phyloP scores from a whole-genome alignment of 2,797 vertebrate species.

The Takifugu ocellatus region DNA sequence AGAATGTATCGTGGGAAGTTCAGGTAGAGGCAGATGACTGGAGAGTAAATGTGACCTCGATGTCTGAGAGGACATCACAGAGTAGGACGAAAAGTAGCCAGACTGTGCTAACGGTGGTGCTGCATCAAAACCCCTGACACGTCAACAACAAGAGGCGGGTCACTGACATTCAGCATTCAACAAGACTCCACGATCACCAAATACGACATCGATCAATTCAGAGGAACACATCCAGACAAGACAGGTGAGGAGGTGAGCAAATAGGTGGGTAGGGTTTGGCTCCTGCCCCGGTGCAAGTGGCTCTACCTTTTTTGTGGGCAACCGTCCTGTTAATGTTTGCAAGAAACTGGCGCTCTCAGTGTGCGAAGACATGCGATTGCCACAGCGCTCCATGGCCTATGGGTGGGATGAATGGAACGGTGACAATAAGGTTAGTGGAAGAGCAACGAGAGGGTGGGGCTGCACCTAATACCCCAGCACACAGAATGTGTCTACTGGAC shows the following conservation, averaged over 20 bases:
- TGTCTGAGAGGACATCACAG: too few species aligned
- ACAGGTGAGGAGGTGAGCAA: constrained; percentile 58
- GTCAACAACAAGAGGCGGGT: constrained; percentile 58
- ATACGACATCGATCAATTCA: constrained; percentile 70
- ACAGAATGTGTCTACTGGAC: constrained; percentile 44
- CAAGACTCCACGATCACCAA: constrained; percentile 74
- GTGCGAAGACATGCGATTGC: constrained; percentile 99
- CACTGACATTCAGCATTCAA: constrained; percentile 67
- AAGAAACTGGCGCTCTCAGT: constrained; percentile 99
- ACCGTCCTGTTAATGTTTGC: constrained; percentile 99
- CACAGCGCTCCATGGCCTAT: constrained; percentile 99
- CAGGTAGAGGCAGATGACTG: not conserved
- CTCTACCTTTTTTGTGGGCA: constrained; percentile 99
- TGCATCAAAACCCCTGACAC: constrained; percentile 43
- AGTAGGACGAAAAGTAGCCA: constrained; percentile 29
- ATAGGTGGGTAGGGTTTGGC: constrained; percentile 57
- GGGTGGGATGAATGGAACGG: constrained; percentile 96
- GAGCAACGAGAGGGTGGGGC: constrained; percentile 66
- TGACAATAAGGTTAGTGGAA: constrained; percentile 90
- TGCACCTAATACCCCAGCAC: constrained; percentile 58
- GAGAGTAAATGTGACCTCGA: not conserved
- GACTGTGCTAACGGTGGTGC: constrained; percentile 21
- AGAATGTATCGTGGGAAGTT: not conserved
- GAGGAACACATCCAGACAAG: constrained; percentile 69
- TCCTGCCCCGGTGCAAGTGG: constrained; percentile 77